Base-by-base conservation (phyloP, 2,888 invertebrate genomes). In the Dorcus hopei region DNA sequence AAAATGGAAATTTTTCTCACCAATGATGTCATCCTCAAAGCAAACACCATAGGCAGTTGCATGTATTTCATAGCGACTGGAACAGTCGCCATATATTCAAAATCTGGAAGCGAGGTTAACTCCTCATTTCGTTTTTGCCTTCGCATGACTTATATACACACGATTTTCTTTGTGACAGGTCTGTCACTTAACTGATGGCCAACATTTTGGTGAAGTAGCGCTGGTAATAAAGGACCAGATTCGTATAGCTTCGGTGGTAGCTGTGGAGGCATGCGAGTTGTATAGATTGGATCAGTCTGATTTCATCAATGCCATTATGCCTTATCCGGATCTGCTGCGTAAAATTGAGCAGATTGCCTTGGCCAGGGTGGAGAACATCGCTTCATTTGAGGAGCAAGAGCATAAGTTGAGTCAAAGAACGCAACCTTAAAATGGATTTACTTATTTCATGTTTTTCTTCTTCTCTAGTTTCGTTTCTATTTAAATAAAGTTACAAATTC, bases 181-280 rank as follows among this genome's bases (percentile, higher is more conserved):
- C 41, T 72, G 71, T 50, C 78, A 78, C 59, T 65, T 82, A 9
- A 76, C 81, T 61, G 83, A 83, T 57, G 83, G 83, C 0, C 80
- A 71, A 39, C 67, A 73, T 61, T 78, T 79, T 59, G 79, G 79
- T 1, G 77, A 78, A 62, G 63, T 67, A n/a, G 70, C 71, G 19
- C 58, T 79, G 45, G 58, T 79, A 9, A 58, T 60, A 19, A 58
- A 59, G 14, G 59, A 61, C 26, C 53, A 52, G 23, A 51, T 52
- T 33, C 65, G 68, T 19, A 57, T 62, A 43, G 61, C 65, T 14
- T 64, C 61, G 26, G 62, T 67, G 14, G 55, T 66, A 9, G 68
- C 70, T n/a, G 63, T 68, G 33, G 70, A 70, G 58, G 63, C 56
- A 9, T 68, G 66, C 47, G 67, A 68, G 52, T 45, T 70, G 38